These are phyloP conservation scores for Rhea pennata DNA, from an alignment of 2,113 vertebrate genomes.

Conservation along the genomic window DNA sequence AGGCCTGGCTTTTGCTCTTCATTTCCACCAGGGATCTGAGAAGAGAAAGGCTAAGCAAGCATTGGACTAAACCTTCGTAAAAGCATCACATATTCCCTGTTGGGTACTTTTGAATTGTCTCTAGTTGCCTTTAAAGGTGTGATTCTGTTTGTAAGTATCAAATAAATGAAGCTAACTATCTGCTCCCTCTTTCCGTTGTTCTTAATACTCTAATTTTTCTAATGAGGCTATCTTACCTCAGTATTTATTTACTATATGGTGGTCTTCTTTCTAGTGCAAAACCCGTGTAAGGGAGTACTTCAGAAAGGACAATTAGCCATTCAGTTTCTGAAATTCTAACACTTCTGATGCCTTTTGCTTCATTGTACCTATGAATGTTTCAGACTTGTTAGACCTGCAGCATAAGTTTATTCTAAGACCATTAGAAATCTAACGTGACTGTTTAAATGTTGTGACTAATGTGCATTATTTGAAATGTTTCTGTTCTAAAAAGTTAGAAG, in stretches of 20 bases:
- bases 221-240: not conserved
- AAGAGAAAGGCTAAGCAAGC: not conserved
- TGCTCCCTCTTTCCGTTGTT: not conserved
- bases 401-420: too few species aligned
- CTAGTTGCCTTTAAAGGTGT: not conserved
- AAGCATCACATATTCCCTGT: not conserved
- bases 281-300: not conserved
- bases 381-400: not conserved
- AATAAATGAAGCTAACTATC: not conserved
- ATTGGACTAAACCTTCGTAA: not conserved
- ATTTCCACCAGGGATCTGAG: not conserved
- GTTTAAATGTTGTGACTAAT: not conserved
- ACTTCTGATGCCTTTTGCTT: not conserved
- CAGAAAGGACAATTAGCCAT: not conserved
- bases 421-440: not conserved
- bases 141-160: not conserved
- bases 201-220: not conserved
- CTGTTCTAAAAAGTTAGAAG: not conserved
- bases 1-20: not conserved
- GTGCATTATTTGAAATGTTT: not conserved
- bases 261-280: not conserved
- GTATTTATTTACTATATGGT: not conserved
- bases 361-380: not conserved
- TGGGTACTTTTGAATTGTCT: not conserved
- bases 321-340: not conserved